A percentile compares a stretch with the other conserved stretches of the same genome.
Conservation (phyloP, 1,140 invertebrate species). For the Musca vetustissima region DNA sequence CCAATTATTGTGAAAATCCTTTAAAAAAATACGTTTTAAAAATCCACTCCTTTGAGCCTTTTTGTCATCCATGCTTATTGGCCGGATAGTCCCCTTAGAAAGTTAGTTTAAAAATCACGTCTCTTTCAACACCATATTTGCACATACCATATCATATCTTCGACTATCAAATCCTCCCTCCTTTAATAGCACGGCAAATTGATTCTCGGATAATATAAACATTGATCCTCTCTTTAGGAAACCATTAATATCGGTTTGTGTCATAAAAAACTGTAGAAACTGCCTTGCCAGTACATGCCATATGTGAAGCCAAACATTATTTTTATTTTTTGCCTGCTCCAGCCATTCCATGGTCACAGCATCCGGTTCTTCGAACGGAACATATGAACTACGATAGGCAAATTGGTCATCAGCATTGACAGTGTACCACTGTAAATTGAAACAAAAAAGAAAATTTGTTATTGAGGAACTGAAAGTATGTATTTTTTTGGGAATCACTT, state of each 20-base stretch:
- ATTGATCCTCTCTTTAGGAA: slow-evolving; percentile 80
- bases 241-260: slow-evolving; percentile 78
- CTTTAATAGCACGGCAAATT: slow-evolving; percentile 67
- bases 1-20: too few relatives aligned
- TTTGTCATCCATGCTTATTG: too few relatives aligned
- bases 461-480: too few relatives aligned
- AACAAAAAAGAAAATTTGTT: background rate
- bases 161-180: slow-evolving; percentile 41
- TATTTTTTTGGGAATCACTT: slow-evolving; percentile 27
- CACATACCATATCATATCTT: slow-evolving; percentile 32
- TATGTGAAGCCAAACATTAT: slow-evolving; percentile 71
- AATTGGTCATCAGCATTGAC: slow-evolving; percentile 53
- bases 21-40: too few relatives aligned
- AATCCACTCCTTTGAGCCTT: too few relatives aligned
- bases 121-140: background rate
- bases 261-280: slow-evolving; percentile 72
- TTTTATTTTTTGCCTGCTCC: slow-evolving; percentile 66
- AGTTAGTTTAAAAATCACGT: too few relatives aligned
- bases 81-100: too few relatives aligned
- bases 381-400: slow-evolving; percentile 58
- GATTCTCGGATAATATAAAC: slow-evolving; percentile 80
- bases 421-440: slow-evolving; percentile 63
- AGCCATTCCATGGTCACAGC: slow-evolving; percentile 69
- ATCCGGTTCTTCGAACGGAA: slow-evolving; percentile 64
- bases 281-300: slow-evolving; percentile 69